A percentile compares a stretch with the other conserved stretches of the same genome.
These are phyloP conservation scores for Dione juno DNA, from an alignment of 2,888 invertebrate genomes.

Conservation along the genomic window DNA sequence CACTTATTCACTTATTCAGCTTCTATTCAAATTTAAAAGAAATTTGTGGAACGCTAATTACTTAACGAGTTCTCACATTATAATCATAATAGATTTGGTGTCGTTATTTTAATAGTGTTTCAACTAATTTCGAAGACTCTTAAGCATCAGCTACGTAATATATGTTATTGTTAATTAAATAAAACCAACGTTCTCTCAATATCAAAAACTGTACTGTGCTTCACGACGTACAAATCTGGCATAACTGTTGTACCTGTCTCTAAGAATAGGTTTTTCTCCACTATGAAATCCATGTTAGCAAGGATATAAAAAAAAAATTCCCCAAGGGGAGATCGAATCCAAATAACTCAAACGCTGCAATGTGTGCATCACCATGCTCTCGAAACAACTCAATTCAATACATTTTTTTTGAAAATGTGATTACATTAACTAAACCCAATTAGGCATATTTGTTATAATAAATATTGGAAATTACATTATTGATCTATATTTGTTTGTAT, in stretches of 20 bases:
- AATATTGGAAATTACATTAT: neutral
- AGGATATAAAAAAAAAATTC: too few species aligned
- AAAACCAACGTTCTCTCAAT: neutral
- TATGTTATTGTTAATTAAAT: neutral
- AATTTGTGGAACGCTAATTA: constrained; percentile 22
- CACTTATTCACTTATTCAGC: neutral
- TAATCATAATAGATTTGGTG: constrained; percentile 9
- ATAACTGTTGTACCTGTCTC: too few species aligned
- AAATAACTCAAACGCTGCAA: too few species aligned
- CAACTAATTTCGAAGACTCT: neutral
- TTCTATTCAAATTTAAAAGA: constrained; percentile 2
- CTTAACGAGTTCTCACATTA: constrained; percentile 31
- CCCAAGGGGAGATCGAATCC: too few species aligned
- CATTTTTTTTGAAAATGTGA: neutral
- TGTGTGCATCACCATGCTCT: too few species aligned
- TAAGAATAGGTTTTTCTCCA: too few species aligned
- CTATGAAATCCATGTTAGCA: too few species aligned
- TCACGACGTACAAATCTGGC: too few species aligned
- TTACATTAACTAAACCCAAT: neutral
- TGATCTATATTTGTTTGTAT: neutral
- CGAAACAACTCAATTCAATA: too few species aligned
- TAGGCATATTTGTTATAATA: neutral
- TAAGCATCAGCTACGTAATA: neutral
- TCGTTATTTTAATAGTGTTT: neutral
- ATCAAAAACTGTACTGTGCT: too few species aligned